These are phyloP conservation scores for Sinocyclocheilus rhinocerous DNA, from an alignment of 2,113 vertebrate genomes.

Conservation along the genomic window DNA sequence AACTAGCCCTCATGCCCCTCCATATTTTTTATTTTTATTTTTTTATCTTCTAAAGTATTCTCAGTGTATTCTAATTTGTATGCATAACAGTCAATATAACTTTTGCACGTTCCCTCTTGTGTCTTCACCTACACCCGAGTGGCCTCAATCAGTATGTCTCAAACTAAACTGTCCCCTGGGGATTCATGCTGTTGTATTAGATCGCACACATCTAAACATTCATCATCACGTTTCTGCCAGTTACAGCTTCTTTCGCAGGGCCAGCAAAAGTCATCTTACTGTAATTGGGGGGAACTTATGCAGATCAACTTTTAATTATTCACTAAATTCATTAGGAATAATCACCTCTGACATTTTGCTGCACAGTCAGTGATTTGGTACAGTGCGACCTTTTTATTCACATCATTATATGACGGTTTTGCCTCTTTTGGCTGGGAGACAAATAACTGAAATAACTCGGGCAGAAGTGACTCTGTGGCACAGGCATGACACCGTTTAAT, in stretches of 20 bases:
- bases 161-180: constrained; percentile 7
- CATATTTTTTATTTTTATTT: neutral
- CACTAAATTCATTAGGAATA: constrained; percentile 39
- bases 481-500: constrained; percentile 41
- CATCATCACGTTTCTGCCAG: neutral
- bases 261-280: neutral
- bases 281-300: neutral
- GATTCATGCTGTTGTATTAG: neutral
- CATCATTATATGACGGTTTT: constrained; percentile 22
- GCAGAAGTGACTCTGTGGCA: constrained; percentile 54
- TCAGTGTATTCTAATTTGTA: neutral
- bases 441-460: constrained; percentile 60
- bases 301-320: constrained; percentile 42
- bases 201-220: constrained; percentile 10
- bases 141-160: neutral
- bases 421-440: constrained; percentile 58
- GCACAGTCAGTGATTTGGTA: constrained; percentile 17
- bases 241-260: neutral
- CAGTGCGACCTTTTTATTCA: constrained; percentile 21
- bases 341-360: constrained; percentile 19
- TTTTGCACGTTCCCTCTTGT: neutral
- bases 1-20: neutral
- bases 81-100: neutral
- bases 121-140: neutral
- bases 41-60: neutral